phyloP scores from a whole-genome alignment of 1,140 invertebrate species.

The Diorhabda sublineata region DNA sequence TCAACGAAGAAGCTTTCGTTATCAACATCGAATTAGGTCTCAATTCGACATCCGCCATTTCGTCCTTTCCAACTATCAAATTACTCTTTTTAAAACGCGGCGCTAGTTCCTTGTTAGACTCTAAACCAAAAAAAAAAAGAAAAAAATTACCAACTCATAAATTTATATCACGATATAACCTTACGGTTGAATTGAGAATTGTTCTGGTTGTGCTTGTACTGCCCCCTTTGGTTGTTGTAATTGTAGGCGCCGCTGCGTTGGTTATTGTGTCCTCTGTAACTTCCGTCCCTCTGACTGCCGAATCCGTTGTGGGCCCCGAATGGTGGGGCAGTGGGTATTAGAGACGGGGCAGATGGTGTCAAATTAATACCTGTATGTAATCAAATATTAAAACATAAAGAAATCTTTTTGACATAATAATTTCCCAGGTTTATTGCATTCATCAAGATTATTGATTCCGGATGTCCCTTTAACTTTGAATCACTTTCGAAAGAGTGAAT shows the following conservation, averaged over 20 bases:
- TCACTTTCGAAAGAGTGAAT: not conserved
- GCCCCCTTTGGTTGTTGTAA: slow-evolving; percentile 49
- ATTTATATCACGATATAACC: slow-evolving; percentile 17
- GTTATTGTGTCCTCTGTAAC: slow-evolving; percentile 52
- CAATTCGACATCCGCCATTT: slow-evolving; percentile 76
- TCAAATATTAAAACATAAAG: not conserved
- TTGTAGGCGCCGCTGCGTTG: slow-evolving; percentile 38
- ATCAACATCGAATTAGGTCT: slow-evolving; percentile 86
- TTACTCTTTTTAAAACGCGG: slow-evolving; percentile 77
- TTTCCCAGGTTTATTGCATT: not conserved
- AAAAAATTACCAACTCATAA: not conserved
- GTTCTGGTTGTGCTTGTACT: slow-evolving; percentile 58
- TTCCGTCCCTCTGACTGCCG: slow-evolving; percentile 41
- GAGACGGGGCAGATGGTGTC: slow-evolving; percentile 40
- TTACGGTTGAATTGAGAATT: slow-evolving; percentile 53
- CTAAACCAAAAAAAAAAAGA: slow-evolving; percentile 35
- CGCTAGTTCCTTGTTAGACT: slow-evolving; percentile 70
- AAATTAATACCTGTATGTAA: slow-evolving; percentile 28
- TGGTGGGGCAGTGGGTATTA: slow-evolving; percentile 34
- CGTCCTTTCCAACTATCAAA: slow-evolving; percentile 55
- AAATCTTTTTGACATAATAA: not conserved
- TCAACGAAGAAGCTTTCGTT: slow-evolving; percentile 69
- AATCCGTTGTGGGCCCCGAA: slow-evolving; percentile 54
- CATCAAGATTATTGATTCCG: not conserved
- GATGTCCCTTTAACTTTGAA: not conserved